Evolutionary conservation across 1,140 invertebrate genomes (phyloP).

Genomic region (Atta colombica): DNA sequence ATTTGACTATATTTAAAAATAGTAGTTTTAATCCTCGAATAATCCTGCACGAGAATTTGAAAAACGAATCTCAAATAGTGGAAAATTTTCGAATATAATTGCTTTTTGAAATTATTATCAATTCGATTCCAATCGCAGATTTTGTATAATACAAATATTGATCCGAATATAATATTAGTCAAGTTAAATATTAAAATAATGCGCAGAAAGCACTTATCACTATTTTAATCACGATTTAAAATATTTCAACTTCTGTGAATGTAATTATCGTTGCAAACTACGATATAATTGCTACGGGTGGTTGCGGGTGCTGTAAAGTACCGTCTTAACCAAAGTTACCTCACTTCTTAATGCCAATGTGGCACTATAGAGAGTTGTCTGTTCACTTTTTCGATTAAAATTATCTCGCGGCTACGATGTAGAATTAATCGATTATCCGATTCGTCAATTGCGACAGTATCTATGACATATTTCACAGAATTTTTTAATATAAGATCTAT

Average conservation of each 20-base stretch:
- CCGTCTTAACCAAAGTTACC: slow-evolving; percentile 54
- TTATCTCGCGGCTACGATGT: slow-evolving; percentile 6
- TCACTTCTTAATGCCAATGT: slow-evolving; percentile 46
- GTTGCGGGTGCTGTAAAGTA: slow-evolving; percentile 32
- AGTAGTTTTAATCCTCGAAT: neutral
- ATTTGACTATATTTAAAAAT: neutral
- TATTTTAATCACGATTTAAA: slow-evolving; percentile 30
- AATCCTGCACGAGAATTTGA: slow-evolving; percentile 3
- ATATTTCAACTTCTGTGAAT: slow-evolving; percentile 21
- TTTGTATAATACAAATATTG: slow-evolving; percentile 31
- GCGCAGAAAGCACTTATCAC: slow-evolving; percentile 17
- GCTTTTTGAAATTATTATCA: neutral
- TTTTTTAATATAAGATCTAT: slow-evolving; percentile 49
- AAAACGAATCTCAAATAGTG: too few species aligned
- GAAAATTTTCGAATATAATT: neutral
- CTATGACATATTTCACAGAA: slow-evolving; percentile 4
- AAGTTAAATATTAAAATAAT: slow-evolving; percentile 29
- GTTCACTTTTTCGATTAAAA: slow-evolving; percentile 1
- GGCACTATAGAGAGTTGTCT: slow-evolving; percentile 48
- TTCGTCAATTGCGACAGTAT: slow-evolving; percentile 26
- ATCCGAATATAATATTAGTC: slow-evolving; percentile 12
- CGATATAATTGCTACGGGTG: slow-evolving; percentile 31
- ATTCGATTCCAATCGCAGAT: neutral
- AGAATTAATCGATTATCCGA: slow-evolving; percentile 38
- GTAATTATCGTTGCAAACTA: slow-evolving; percentile 33